Conservation (phyloP, 2,888 invertebrate genomes). For the Rosalia funebris region DNA sequence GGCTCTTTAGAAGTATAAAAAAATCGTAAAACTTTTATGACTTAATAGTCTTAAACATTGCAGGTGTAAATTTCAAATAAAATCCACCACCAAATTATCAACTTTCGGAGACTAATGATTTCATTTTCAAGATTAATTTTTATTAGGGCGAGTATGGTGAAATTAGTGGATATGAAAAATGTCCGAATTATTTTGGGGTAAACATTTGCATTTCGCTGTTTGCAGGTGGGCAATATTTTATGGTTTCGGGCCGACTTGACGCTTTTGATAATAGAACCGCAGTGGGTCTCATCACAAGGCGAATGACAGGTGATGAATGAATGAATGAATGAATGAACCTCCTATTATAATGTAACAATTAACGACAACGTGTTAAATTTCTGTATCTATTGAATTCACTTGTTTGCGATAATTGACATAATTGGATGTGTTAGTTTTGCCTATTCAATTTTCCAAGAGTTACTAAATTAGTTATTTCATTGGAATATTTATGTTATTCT, state of each 20-base stretch:
- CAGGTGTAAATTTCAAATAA: constrained; percentile 45
- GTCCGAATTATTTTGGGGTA: constrained; percentile 39
- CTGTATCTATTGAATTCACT: too few species aligned
- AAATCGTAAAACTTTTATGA: constrained; percentile 46
- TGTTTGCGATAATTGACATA: too few species aligned
- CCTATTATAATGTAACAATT: too few species aligned
- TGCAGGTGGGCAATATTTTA: constrained; percentile 50
- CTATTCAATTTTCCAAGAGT: too few species aligned
- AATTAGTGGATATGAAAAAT: constrained; percentile 37
- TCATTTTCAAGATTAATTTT: constrained; percentile 39
- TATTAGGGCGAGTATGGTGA: constrained; percentile 22
- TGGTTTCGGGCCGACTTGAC: constrained; percentile 35
- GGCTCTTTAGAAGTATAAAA: constrained; percentile 24
- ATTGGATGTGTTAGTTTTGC: too few species aligned
- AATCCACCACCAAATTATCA: constrained; percentile 40
- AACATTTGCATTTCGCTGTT: constrained; percentile 40
- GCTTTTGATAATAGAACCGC: constrained; percentile 22
- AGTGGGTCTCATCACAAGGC: constrained; percentile 9
- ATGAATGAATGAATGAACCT: too few species aligned
- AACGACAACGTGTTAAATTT: too few species aligned
- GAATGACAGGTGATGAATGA: constrained; percentile 27
- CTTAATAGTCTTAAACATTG: constrained; percentile 39
- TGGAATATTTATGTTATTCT: too few species aligned
- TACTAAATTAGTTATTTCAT: too few species aligned
- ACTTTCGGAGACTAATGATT: constrained; percentile 40